phyloP scores from a whole-genome alignment of 2,888 invertebrate genomes.

The Lycocerus yunnanus region DNA sequence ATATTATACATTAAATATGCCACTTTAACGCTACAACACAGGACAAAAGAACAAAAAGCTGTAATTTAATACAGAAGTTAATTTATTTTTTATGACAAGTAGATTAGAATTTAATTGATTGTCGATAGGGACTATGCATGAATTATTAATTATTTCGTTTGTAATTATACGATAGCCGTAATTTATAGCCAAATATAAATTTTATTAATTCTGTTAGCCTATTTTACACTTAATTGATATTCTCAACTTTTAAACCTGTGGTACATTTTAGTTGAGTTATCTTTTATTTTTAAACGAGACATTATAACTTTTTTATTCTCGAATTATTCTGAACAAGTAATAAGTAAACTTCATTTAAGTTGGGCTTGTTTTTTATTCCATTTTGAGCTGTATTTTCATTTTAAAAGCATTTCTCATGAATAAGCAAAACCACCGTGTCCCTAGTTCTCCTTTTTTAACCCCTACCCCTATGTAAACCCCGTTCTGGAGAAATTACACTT shows the following conservation, averaged over 20 bases:
- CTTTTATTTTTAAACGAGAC: constrained; percentile 30
- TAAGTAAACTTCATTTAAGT: constrained; percentile 53
- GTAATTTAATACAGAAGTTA: constrained; percentile 35
- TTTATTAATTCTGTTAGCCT: constrained; percentile 39
- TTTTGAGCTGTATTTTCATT: constrained; percentile 53
- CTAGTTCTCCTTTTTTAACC: constrained; percentile 37
- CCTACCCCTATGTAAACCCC: constrained; percentile 47
- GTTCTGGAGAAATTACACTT: constrained; percentile 49
- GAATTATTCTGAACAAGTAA: constrained; percentile 50
- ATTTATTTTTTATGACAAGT: constrained; percentile 35
- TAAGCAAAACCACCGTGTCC: constrained; percentile 51
- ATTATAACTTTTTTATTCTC: constrained; percentile 37
- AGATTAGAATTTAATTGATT: constrained; percentile 38
- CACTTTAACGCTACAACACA: constrained; percentile 40
- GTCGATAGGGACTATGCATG: constrained; percentile 34
- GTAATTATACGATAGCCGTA: constrained; percentile 39
- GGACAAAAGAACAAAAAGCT: constrained; percentile 40
- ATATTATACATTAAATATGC: constrained; percentile 52
- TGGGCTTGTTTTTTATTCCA: constrained; percentile 51
- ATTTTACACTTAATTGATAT: constrained; percentile 32
- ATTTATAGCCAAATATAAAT: constrained; percentile 40
- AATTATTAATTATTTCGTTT: constrained; percentile 41
- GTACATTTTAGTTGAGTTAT: constrained; percentile 23
- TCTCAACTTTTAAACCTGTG: constrained; percentile 24
- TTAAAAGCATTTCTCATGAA: constrained; percentile 55